A percentile compares a stretch with the other conserved stretches of the same genome.
These are phyloP conservation scores for Rhinolophus sinicus DNA, from an alignment of 2,113 vertebrate species.

Conservation along the genomic window DNA sequence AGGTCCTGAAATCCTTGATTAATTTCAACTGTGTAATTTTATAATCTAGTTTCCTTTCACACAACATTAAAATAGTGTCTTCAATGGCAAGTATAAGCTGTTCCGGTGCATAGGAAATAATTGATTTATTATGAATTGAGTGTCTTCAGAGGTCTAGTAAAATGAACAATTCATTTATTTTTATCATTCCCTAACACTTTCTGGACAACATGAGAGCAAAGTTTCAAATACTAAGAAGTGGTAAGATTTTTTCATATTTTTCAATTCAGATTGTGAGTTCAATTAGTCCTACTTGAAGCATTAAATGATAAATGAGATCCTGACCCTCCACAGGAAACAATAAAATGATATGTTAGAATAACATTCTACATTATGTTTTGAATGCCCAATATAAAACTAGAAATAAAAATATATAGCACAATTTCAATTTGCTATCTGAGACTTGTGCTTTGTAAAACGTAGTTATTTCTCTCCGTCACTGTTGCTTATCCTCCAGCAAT, in stretches of 20 bases:
- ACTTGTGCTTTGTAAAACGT: neutral
- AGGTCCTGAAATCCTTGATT: neutral
- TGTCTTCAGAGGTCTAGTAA: neutral
- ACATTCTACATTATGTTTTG: neutral
- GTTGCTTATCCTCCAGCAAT: neutral
- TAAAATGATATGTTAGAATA: neutral
- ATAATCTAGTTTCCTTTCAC: constrained; percentile 46
- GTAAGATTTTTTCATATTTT: neutral
- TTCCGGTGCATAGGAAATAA: neutral
- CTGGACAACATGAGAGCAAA: neutral
- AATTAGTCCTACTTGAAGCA: neutral
- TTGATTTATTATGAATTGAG: neutral
- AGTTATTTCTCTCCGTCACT: neutral
- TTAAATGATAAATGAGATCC: neutral
- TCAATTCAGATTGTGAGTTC: neutral
- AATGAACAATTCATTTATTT: neutral
- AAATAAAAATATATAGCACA: neutral
- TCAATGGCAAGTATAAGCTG: neutral
- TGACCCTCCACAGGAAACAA: neutral
- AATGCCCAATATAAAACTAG: neutral
- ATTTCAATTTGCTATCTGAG: neutral
- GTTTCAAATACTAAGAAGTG: neutral
- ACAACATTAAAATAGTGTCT: constrained; percentile 24
- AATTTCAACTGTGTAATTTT: constrained; percentile 32
- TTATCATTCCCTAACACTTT: neutral